Evolutionary conservation across 1,140 invertebrate species (phyloP).

Genomic region (Hestina assimilis): DNA sequence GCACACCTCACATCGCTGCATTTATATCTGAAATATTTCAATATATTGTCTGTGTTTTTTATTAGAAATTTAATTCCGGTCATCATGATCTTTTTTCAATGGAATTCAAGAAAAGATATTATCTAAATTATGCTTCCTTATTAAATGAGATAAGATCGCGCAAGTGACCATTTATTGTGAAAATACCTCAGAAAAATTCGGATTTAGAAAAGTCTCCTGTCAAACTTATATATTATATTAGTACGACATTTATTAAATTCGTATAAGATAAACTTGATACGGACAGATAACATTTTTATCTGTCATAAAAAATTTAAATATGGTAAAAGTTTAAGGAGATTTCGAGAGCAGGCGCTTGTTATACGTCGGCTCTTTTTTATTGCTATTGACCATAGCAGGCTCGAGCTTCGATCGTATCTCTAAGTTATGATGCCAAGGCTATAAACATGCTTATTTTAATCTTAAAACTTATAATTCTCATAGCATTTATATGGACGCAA

Average conservation of each 20-base stretch:
- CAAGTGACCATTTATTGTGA: too few relatives aligned
- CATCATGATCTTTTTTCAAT: too few relatives aligned
- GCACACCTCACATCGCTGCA: too few relatives aligned
- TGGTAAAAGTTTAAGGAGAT: background rate
- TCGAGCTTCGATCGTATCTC: conserved; percentile 4
- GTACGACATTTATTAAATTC: background rate
- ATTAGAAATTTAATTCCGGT: too few relatives aligned
- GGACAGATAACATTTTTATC: conserved; percentile 2
- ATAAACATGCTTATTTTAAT: background rate
- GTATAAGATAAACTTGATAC: background rate
- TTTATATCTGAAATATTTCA: too few relatives aligned
- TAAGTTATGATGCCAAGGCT: background rate
- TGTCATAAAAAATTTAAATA: conserved; percentile 7
- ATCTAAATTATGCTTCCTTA: too few relatives aligned
- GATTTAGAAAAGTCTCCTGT: too few relatives aligned
- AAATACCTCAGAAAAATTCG: too few relatives aligned
- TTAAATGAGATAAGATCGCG: too few relatives aligned
- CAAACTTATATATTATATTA: too few relatives aligned
- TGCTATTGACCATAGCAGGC: conserved; percentile 5
- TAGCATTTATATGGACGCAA: background rate
- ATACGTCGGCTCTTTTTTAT: conserved; percentile 12
- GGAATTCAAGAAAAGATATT: too few relatives aligned
- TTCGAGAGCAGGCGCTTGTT: conserved; percentile 1
- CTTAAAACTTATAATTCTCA: background rate
- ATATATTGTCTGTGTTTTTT: too few relatives aligned